Evolutionary conservation across 2,888 invertebrate species (phyloP), one percentile per base, ranked within the genome.

Genomic region (Craniophora ligustri): DNA sequence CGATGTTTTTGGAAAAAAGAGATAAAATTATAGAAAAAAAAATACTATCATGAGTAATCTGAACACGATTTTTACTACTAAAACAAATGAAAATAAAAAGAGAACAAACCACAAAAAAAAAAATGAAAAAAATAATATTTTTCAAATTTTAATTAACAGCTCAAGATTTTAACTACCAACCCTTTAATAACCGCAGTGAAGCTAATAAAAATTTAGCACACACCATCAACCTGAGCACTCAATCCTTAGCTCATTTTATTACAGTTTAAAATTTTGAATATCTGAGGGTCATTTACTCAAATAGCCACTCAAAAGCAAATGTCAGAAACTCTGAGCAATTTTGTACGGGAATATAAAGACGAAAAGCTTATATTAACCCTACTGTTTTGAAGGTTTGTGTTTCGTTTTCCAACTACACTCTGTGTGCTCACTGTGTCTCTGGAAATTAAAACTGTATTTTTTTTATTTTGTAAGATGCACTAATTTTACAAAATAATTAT

Each of bases 271-370:
- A 83, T 82, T 84, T 73, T 72, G 66, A 71, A 79, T 79, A 86
- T 86, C 81, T 82, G 75, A 75, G 78, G 72, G 81, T 81, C 83
- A 81, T 89, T 89, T 85, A 78, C 79, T 84, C 79, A 84, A 88
- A 89, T 77, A 74, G 72, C 76, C 75, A 75, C 76, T 81, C 76
- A 74, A 70, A 72, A 72, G 69, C 72, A 71, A 75, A 77, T 79
- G 83, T 78, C 70, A 70, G 79, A 72, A 76, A 75, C 81, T 79
- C 68, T 65, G 75, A 73, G 76, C 81, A 78, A 84, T 85, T 80
- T 76, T 76, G 76, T 70, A 69, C 63, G 75, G 55, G 66, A 70
- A 72, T 66, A 77, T 85, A 84, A 85, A 83, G 74, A 78, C 75
- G 67, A 75, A 81, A 77, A 69, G 80, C 80, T 83, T 82, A 81